phyloP scores from a whole-genome alignment of 2,797 vertebrate genomes.

The Peromyscus attwateri region DNA sequence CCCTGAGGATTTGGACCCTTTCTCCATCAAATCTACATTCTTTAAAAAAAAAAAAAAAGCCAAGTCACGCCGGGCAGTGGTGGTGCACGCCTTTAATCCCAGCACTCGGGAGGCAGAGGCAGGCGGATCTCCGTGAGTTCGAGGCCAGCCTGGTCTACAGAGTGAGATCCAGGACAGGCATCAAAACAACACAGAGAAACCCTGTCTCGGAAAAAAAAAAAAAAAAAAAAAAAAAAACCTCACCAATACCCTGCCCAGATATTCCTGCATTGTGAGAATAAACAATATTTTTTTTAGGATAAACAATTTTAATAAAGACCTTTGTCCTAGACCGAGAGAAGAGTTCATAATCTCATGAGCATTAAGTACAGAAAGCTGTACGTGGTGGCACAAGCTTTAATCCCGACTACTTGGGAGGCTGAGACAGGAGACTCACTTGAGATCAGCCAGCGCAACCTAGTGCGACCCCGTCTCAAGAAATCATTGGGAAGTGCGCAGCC shows the following conservation, averaged over 20 bases:
- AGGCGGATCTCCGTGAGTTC: too few relatives aligned
- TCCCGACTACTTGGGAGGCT: neutral
- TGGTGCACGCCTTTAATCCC: too few relatives aligned
- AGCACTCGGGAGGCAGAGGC: too few relatives aligned
- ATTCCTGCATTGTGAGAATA: constrained; percentile 46
- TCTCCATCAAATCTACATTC: constrained; percentile 3
- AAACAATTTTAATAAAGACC: constrained; percentile 46
- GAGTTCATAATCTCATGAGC: neutral
- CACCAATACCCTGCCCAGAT: neutral
- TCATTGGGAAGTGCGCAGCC: neutral
- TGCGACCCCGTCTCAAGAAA: neutral
- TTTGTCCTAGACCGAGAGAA: constrained; percentile 59
- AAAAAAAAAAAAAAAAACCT: constrained; percentile 19
- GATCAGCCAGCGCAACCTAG: neutral
- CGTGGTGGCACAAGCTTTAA: neutral
- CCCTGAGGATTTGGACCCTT: constrained; percentile 8
- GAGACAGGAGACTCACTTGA: neutral
- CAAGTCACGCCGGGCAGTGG: too few relatives aligned
- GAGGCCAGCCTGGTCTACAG: too few relatives aligned
- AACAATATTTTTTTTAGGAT: neutral
- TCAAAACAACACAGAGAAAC: too few relatives aligned
- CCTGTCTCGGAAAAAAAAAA: too few relatives aligned
- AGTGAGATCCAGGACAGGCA: too few relatives aligned
- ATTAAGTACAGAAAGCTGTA: neutral
- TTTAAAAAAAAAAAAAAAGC: neutral